Evolutionary conservation across 1,140 invertebrate genomes (phyloP).

Genomic region (Helicorthomorpha holstii): DNA sequence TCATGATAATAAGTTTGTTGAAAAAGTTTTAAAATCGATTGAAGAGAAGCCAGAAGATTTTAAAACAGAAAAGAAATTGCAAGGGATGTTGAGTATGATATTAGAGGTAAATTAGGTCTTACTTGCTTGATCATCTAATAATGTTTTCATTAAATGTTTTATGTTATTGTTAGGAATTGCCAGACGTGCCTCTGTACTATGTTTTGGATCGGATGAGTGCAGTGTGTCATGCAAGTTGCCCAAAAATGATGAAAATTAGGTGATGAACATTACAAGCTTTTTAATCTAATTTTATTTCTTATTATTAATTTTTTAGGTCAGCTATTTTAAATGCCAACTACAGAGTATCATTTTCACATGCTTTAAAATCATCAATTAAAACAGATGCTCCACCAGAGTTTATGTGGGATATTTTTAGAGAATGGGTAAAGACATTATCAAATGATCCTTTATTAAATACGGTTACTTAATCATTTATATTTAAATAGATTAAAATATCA

Average conservation of each 20-base stretch:
- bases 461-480: neutral
- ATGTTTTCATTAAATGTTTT: conserved; percentile 10
- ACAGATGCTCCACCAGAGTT: conserved; percentile 72
- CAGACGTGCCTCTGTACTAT: conserved; percentile 75
- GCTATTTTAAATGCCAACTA: conserved; percentile 87
- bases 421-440: conserved; percentile 41
- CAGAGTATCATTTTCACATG: conserved; percentile 80
- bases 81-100: conserved; percentile 34
- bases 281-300: conserved; percentile 13
- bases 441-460: neutral
- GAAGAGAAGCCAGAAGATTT: conserved; percentile 26
- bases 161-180: conserved; percentile 47
- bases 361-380: conserved; percentile 72
- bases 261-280: conserved; percentile 20
- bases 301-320: conserved; percentile 45
- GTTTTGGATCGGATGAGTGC: conserved; percentile 43
- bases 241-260: conserved; percentile 40
- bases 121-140: too few relatives aligned
- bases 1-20: conserved; percentile 62
- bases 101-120: conserved; percentile 26
- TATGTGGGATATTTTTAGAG: conserved; percentile 83
- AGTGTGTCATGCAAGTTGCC: conserved; percentile 36
- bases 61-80: conserved; percentile 53
- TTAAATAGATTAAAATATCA: conserved; percentile 2
- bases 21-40: conserved; percentile 27